Base-by-base conservation (phyloP, 2,888 invertebrate genomes). In the Eulithis testata region DNA sequence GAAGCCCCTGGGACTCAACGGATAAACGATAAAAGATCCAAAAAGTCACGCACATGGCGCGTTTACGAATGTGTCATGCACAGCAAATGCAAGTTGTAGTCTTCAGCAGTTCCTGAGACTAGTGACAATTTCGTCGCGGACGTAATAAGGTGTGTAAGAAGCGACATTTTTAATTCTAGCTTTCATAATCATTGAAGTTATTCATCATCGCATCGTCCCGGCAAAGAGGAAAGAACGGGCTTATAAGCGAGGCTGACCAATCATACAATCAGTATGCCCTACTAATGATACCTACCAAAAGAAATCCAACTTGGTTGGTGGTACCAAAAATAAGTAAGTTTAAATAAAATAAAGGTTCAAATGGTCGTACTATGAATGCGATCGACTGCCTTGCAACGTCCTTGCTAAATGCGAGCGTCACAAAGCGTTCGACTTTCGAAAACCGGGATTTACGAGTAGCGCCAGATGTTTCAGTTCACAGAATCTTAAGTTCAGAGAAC, bases 381-480 rank as follows among this genome's bases (percentile, higher is more conserved):
- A 31, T 31, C 31, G 31, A 1, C 31, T 31, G 31, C 31, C 31
- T 31, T 31, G 2, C 9, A 5, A 40, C 40, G 40, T 8, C 9
- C 8, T 40, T 40, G 40, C 40, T 40, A 40, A 40, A 40, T 11
- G 9, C 40, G 40, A 40, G 40, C 40, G 40, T 40, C 40, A 40
- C 5, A 40, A 27, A 11, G 9, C 21, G 21, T 43, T 27, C 27
- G 14, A 3, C 49, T n/a, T 44, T 44, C 6, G 14, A 40, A 40
- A 53, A 53, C 37, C 37, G 9, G n/a, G 49, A 49, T 21, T 49
- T 49, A 49, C 11, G 21, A 21, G 21, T 21, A 21, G n/a, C 27
- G 44, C 44, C 65, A 65, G 57, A 68, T 66, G 66, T 58, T 55
- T 55, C 49, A 58, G 11, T 58, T 55, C 65, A 60, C 45, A 45